phyloP scores from a whole-genome alignment of 2,113 vertebrate genomes.

The Vombatus ursinus region DNA sequence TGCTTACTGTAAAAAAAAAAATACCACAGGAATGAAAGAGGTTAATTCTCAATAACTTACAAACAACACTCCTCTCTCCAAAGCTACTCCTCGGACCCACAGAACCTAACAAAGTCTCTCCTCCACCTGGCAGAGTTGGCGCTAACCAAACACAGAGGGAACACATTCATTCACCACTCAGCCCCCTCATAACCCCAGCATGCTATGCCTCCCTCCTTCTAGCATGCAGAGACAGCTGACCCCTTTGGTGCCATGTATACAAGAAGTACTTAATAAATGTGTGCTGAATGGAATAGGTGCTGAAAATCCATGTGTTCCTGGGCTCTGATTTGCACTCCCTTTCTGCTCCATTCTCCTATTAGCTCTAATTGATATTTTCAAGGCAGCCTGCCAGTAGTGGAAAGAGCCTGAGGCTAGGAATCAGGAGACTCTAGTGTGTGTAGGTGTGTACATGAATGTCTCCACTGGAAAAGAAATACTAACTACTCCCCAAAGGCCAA shows the following conservation, averaged over 20 bases:
- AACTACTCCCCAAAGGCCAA: neutral
- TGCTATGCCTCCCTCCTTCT: neutral
- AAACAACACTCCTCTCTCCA: neutral
- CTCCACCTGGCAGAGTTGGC: too few relatives aligned
- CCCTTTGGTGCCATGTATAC: neutral
- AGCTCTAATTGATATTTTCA: neutral
- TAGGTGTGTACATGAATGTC: neutral
- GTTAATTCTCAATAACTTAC: slow-evolving; percentile 36
- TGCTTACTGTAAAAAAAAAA: slow-evolving; percentile 87
- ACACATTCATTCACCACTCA: neutral
- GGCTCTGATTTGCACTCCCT: neutral
- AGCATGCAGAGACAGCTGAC: neutral
- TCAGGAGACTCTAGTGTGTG: neutral
- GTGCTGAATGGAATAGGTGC: neutral
- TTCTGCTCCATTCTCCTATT: neutral
- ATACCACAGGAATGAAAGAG: slow-evolving; percentile 72
- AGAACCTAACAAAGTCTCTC: neutral
- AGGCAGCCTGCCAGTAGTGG: neutral
- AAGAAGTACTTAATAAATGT: neutral
- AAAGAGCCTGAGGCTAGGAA: neutral
- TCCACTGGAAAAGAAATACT: neutral
- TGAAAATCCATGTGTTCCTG: neutral
- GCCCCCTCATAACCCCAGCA: neutral
- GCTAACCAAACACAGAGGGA: too few relatives aligned
- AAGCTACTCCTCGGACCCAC: neutral